A percentile compares a stretch with the other conserved stretches of the same genome.
phyloP scores from a whole-genome alignment of 2,888 invertebrate genomes.

The Meandrusa payeni region DNA sequence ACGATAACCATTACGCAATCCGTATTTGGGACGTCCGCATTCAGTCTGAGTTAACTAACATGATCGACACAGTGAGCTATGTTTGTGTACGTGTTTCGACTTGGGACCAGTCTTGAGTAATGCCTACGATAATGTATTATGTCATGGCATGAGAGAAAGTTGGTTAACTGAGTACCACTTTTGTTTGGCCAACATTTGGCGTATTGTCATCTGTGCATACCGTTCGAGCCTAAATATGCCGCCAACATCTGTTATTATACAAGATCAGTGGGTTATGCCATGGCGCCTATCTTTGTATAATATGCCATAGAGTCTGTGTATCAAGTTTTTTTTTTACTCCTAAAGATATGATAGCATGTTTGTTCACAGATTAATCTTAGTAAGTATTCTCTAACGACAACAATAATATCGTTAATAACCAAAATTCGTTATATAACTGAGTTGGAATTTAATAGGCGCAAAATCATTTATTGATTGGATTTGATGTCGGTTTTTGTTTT shows the following conservation, averaged over 20 bases:
- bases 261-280: slow-evolving; percentile 17
- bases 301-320: no score
- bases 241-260: slow-evolving; percentile 11
- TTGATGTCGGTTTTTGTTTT: no score
- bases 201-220: slow-evolving; percentile 4
- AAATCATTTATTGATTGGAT: no score
- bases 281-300: slow-evolving; percentile 5
- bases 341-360: no score
- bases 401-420: no score
- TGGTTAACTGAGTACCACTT: slow-evolving; percentile 14
- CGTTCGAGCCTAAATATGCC: slow-evolving; percentile 1
- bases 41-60: slow-evolving; percentile 15
- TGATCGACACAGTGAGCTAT: slow-evolving; percentile 31
- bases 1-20: slow-evolving; percentile 14
- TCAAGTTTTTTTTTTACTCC: no score
- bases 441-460: no score
- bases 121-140: slow-evolving; percentile 21
- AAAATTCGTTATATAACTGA: no score
- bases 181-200: slow-evolving; percentile 21
- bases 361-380: no score
- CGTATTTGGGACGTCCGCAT: slow-evolving; percentile 22
- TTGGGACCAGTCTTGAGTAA: slow-evolving; percentile 21
- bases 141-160: slow-evolving; percentile 24
- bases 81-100: slow-evolving; percentile 32
- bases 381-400: no score